Evolutionary conservation across 2,113 vertebrate genomes (phyloP), one percentile per base, ranked within the genome.

Genomic region (Salminus brasiliensis): DNA sequence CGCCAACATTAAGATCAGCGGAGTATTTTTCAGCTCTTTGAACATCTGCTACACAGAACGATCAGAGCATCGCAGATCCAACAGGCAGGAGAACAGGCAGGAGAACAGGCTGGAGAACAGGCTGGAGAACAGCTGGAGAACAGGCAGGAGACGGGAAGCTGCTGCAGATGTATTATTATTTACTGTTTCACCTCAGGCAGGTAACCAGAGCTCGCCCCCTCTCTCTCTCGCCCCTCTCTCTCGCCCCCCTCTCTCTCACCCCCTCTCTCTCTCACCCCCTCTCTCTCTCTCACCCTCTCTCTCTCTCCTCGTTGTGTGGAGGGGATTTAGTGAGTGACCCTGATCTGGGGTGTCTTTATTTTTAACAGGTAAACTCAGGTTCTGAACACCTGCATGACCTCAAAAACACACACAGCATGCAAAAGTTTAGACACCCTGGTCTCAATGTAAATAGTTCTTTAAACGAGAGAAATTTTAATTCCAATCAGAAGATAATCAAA

Each of bases 81-180:
- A 52, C 18, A 52, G 47, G 18, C 16, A 21, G 47, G 21, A 52
- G 21, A 16, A 16, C 16, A n/a, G n/a, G 47, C 21, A 21, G 5
- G 4, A 52, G 47, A 52, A n/a, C 47, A 21, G 47, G 18, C 16
- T 49, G 45, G 15, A 12, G 18, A n/a, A 52, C 18, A 52, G 47
- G 21, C 47, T 52, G 47, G 6, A 21, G 6, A 21, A n/a, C 0
- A 18, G 47, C 21, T 52, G 5, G 4, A 52, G 47, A 52, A n/a
- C 47, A 21, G 47, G 18, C 16, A 16, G 45, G 15, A 12, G 18
- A n/a, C 21, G 47, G 47, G 47, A 52, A 52, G 49, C 45, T 55
- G 29, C 30, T 53, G 23, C 30, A 57, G 34, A 55, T 57, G 6
- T 43, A 72, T 72, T 72, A 72, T 72, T 72, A 57, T 72, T 57